Conservation (phyloP, 2,113 vertebrate species). For the Odocoileus virginianus region DNA sequence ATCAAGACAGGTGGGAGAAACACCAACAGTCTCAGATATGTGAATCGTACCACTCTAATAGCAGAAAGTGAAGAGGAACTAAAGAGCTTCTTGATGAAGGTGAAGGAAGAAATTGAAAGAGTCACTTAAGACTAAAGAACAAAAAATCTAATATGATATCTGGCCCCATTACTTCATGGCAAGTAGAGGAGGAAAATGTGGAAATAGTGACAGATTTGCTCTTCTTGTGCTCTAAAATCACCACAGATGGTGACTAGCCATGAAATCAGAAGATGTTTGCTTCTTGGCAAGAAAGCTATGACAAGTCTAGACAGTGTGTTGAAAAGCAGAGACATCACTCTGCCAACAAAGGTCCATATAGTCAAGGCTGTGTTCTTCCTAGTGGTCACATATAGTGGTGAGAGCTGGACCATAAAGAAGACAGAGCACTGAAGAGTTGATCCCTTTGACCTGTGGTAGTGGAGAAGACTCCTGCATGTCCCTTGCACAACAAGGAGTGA, state of each 20-base stretch:
- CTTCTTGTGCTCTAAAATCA: neutral
- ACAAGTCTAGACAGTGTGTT: neutral
- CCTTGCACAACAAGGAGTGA: neutral
- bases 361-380: neutral
- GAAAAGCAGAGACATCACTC: neutral
- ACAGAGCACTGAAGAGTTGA: neutral
- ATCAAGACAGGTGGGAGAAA: neutral
- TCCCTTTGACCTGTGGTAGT: neutral
- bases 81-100: neutral
- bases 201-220: neutral
- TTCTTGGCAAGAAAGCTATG: neutral
- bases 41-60: neutral
- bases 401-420: neutral
- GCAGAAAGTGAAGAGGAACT: neutral
- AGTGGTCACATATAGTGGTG: neutral
- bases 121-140: neutral
- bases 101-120: neutral
- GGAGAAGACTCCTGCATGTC: neutral
- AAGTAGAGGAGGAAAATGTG: neutral
- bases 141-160: neutral
- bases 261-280: neutral
- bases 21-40: neutral
- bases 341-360: neutral
- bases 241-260: neutral
- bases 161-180: neutral